Conservation (phyloP, 2,888 invertebrate genomes). For the Sminthurinus aureus region DNA sequence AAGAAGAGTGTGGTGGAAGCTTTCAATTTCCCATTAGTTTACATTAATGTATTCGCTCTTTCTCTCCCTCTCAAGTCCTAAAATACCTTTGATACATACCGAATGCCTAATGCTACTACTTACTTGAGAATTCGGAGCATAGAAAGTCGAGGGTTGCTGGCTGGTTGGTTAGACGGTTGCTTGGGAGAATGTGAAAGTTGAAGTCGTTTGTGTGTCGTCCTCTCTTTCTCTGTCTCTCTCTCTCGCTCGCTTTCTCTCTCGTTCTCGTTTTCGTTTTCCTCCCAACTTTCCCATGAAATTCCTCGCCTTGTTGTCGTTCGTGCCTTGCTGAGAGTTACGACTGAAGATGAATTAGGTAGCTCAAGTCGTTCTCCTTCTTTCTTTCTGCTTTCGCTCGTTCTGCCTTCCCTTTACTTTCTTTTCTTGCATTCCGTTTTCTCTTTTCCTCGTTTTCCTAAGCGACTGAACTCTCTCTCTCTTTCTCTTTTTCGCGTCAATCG, state of each 20-base stretch:
- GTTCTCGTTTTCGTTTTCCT: not conserved
- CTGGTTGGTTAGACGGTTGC: not conserved
- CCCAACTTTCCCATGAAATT: conserved; percentile 10
- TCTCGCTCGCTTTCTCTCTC: conserved; percentile 4
- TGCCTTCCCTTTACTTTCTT: too few relatives aligned
- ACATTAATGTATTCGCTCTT: not conserved
- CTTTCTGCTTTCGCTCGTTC: not conserved
- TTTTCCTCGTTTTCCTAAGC: too few relatives aligned
- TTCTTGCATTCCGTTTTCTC: too few relatives aligned
- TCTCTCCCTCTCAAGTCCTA: not conserved
- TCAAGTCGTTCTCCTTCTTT: not conserved
- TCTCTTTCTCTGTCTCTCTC: conserved; percentile 10
- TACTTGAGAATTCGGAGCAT: too few relatives aligned
- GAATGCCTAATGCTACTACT: too few relatives aligned
- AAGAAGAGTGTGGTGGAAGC: not conserved
- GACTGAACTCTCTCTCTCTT: not conserved
- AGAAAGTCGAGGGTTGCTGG: too few relatives aligned
- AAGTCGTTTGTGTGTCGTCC: not conserved
- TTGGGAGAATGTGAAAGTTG: not conserved
- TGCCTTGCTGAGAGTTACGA: not conserved
- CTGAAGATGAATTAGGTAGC: conserved; percentile 14
- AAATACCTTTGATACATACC: not conserved
- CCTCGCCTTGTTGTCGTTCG: not conserved
- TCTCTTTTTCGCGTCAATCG: not conserved
- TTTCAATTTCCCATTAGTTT: conserved; percentile 13